Conservation (phyloP, 2,113 vertebrate species). For the Ictalurus furcatus region DNA sequence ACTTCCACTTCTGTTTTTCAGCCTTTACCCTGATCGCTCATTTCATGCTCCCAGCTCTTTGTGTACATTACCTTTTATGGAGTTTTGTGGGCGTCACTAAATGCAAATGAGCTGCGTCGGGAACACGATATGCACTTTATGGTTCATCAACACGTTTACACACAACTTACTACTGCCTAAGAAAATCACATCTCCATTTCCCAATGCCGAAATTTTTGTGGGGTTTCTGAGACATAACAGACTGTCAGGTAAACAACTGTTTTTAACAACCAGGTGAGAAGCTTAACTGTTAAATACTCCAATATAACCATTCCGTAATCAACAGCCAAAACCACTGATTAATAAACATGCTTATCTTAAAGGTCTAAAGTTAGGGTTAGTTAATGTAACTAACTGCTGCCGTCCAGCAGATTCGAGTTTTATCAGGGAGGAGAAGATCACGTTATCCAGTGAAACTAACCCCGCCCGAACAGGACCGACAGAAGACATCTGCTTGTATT, state of each 20-base stretch:
- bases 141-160: too few relatives aligned
- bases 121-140: neutral
- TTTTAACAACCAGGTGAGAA: neutral
- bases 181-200: neutral
- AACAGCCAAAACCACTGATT: neutral
- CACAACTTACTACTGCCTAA: neutral
- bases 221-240: too few relatives aligned
- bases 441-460: neutral
- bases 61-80: neutral
- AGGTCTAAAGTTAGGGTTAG: neutral
- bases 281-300: neutral
- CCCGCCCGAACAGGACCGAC: neutral
- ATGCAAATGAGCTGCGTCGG: neutral
- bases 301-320: too few relatives aligned
- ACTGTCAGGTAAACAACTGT: too few relatives aligned
- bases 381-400: neutral
- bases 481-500: conserved; percentile 15
- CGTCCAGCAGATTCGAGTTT: neutral
- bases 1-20: neutral
- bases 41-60: neutral
- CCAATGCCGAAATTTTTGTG: too few relatives aligned
- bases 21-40: neutral
- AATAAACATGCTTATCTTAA: neutral
- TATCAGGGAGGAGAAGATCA: neutral
- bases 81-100: neutral